Evolutionary conservation across 2,888 invertebrate species (phyloP).

Genomic region (Hirtodrosophila duncani): DNA sequence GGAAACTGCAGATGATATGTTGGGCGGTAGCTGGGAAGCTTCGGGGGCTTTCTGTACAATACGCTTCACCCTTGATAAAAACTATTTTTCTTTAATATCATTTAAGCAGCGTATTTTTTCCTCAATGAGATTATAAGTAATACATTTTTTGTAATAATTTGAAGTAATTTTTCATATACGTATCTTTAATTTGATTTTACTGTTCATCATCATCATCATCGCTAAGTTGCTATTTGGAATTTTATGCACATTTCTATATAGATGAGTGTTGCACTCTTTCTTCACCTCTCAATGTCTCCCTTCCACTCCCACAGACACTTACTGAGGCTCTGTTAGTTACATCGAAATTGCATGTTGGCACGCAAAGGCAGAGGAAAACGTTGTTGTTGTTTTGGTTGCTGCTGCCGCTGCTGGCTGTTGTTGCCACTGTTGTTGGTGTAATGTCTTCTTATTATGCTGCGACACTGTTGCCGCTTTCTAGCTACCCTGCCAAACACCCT

Average conservation of each 20-base stretch:
- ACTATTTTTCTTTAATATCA: too few relatives aligned
- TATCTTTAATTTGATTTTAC: slow-evolving; percentile 12
- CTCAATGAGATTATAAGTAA: not conserved
- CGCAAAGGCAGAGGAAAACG: slow-evolving; percentile 61
- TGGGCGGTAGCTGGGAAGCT: too few relatives aligned
- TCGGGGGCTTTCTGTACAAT: too few relatives aligned
- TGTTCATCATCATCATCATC: slow-evolving; percentile 33
- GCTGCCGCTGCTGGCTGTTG: slow-evolving; percentile 31
- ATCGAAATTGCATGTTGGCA: slow-evolving; percentile 78
- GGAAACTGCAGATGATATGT: not conserved
- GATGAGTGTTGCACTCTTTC: slow-evolving; percentile 45
- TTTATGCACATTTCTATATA: slow-evolving; percentile 66
- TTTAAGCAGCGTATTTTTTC: too few relatives aligned
- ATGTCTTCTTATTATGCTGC: slow-evolving; percentile 71
- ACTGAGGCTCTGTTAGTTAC: slow-evolving; percentile 43
- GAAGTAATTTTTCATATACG: not conserved
- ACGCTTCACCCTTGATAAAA: too few relatives aligned
- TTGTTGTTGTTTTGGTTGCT: slow-evolving; percentile 35
- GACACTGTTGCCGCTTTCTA: slow-evolving; percentile 53
- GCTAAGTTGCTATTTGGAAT: slow-evolving; percentile 56
- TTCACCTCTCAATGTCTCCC: slow-evolving; percentile 3
- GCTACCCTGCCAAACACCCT: not conserved
- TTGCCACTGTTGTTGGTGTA: slow-evolving; percentile 59
- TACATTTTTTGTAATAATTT: not conserved
- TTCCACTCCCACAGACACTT: not conserved